A percentile compares a stretch with the other conserved stretches of the same genome.
These are phyloP conservation scores for Danaus melanippus DNA, from an alignment of 1,140 invertebrate genomes.

Conservation along the genomic window DNA sequence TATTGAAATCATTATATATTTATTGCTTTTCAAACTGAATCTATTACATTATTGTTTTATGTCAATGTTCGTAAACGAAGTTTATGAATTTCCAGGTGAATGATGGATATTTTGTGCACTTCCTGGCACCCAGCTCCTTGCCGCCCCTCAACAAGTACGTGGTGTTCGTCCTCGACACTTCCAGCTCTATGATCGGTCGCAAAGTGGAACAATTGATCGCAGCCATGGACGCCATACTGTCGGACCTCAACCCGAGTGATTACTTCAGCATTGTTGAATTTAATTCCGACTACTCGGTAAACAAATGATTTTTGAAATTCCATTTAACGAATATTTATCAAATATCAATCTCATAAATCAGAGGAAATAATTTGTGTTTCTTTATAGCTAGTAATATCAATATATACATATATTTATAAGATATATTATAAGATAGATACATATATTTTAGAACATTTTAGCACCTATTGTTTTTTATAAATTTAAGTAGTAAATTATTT, in stretches of 20 bases:
- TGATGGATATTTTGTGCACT: constrained; percentile 85
- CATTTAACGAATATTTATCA: too few relatives aligned
- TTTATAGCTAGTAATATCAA: too few relatives aligned
- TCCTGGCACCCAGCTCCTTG: constrained; percentile 76
- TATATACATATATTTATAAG: too few relatives aligned
- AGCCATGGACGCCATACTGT: constrained; percentile 79
- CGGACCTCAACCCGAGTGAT: constrained; percentile 75
- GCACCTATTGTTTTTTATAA: too few relatives aligned
- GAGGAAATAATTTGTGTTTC: too few relatives aligned
- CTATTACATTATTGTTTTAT: too few relatives aligned
- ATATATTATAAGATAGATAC: too few relatives aligned
- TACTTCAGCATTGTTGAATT: constrained; percentile 80
- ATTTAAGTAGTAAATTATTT: not conserved
- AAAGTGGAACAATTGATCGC: constrained; percentile 78
- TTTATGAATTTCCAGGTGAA: constrained; percentile 69
- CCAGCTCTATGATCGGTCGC: constrained; percentile 78
- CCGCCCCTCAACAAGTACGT: constrained; percentile 78
- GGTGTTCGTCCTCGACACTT: constrained; percentile 81
- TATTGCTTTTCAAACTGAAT: too few relatives aligned
- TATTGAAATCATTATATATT: too few relatives aligned
- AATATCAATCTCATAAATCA: too few relatives aligned
- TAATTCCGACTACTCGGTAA: constrained; percentile 69
- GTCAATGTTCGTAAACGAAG: too few relatives aligned
- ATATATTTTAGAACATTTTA: too few relatives aligned
- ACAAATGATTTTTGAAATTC: constrained; percentile 5